Conservation (phyloP, 2,113 vertebrate genomes). For the Nerophis lumbriciformis region DNA sequence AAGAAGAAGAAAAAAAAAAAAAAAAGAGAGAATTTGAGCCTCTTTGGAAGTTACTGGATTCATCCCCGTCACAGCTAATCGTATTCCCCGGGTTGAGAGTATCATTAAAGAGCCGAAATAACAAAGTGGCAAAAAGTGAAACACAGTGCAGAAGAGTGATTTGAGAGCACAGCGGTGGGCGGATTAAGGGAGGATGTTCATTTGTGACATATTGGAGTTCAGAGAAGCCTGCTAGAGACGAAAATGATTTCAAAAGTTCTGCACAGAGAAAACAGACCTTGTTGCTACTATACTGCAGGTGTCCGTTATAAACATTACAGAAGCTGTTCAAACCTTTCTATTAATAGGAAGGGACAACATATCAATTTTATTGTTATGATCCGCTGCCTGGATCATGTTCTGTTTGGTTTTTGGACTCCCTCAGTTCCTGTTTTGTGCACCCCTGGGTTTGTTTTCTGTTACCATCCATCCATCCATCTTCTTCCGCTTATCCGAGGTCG, state of each 20-base stretch:
- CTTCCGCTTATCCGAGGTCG: too few relatives aligned
- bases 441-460: too few relatives aligned
- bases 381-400: too few relatives aligned
- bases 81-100: constrained; percentile 30
- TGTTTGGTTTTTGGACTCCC: too few relatives aligned
- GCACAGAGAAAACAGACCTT: not conserved
- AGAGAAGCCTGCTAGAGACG: not conserved
- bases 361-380: too few relatives aligned
- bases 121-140: constrained; percentile 32
- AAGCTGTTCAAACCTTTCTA: not conserved
- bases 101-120: constrained; percentile 42
- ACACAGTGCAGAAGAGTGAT: constrained; percentile 21
- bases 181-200: constrained; percentile 11
- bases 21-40: constrained; percentile 24
- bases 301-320: constrained; percentile 3
- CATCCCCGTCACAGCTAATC: constrained; percentile 30
- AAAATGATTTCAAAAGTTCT: constrained; percentile 1
- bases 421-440: too few relatives aligned
- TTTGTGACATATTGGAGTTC: constrained; percentile 3
- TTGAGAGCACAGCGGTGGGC: constrained; percentile 10
- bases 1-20: too few relatives aligned
- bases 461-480: too few relatives aligned
- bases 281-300: not conserved
- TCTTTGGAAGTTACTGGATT: constrained; percentile 41
- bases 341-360: not conserved